Evolutionary conservation across 2,113 vertebrate genomes (phyloP).

Genomic region (Andinoacara biseriatus): DNA sequence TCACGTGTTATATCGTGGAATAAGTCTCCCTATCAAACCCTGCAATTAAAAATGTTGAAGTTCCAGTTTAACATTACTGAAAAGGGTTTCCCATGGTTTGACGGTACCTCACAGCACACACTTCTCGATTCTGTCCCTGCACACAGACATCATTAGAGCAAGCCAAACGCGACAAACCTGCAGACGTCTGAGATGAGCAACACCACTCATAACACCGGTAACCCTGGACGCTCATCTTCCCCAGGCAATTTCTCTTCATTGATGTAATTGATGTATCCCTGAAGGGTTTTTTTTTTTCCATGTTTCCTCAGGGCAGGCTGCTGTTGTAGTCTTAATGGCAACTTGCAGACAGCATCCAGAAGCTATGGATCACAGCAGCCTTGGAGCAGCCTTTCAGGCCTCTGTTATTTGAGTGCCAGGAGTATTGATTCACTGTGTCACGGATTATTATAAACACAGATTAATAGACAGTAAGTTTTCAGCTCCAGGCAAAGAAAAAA

Average conservation of each 20-base stretch:
- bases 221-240: slow-evolving; percentile 53
- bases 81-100: neutral
- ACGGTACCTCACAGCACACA: neutral
- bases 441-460: slow-evolving; percentile 70
- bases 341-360: slow-evolving; percentile 43
- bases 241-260: slow-evolving; percentile 42
- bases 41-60: neutral
- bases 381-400: slow-evolving; percentile 61
- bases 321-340: slow-evolving; percentile 34
- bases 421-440: slow-evolving; percentile 71
- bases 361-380: slow-evolving; percentile 68
- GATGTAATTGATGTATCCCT: slow-evolving; percentile 63
- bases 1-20: neutral
- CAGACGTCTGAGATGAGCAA: slow-evolving; percentile 19
- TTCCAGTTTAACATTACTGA: neutral
- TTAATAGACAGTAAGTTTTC: slow-evolving; percentile 68
- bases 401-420: slow-evolving; percentile 57
- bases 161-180: slow-evolving; percentile 15
- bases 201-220: slow-evolving; percentile 18
- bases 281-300: slow-evolving; percentile 14
- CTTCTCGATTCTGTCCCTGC: slow-evolving; percentile 2
- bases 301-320: slow-evolving; percentile 46
- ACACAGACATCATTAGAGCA: slow-evolving; percentile 12
- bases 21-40: neutral
- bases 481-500: slow-evolving; percentile 43